phyloP scores from a whole-genome alignment of 2,888 invertebrate species.

The Drosophila multiciliata region DNA sequence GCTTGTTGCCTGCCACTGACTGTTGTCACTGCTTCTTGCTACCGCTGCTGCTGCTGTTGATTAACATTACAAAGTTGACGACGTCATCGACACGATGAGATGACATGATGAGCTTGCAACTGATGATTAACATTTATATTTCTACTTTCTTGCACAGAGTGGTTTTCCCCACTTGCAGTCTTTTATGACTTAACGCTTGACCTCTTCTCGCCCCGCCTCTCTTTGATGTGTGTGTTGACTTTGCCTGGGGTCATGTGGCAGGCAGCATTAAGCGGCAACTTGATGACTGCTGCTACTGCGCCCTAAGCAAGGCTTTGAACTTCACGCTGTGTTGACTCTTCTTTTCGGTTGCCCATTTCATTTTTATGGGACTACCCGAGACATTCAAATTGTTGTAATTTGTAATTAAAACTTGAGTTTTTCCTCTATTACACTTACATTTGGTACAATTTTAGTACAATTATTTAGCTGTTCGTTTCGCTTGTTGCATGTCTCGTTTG shows the following conservation, averaged over 20 bases:
- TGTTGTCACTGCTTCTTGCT: background rate
- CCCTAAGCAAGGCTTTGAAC: constrained; percentile 69
- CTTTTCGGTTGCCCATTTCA: constrained; percentile 22
- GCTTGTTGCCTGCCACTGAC: constrained; percentile 25
- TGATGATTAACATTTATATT: constrained; percentile 69
- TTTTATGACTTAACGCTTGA: constrained; percentile 79
- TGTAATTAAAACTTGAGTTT: constrained; percentile 71
- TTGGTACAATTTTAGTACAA: constrained; percentile 49
- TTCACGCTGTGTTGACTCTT: constrained; percentile 71
- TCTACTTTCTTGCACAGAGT: constrained; percentile 46
- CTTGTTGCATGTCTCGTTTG: constrained; percentile 62
- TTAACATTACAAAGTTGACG: constrained; percentile 60
- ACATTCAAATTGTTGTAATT: constrained; percentile 68
- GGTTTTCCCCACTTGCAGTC: constrained; percentile 12
- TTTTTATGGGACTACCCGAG: constrained; percentile 17
- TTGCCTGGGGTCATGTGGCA: constrained; percentile 62
- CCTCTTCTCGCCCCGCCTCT: constrained; percentile 66
- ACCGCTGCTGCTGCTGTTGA: constrained; percentile 33
- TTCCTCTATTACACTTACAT: constrained; percentile 49
- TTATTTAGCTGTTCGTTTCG: constrained; percentile 57
- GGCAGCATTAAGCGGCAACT: background rate
- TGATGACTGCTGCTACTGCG: constrained; percentile 20
- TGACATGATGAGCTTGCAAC: constrained; percentile 37
- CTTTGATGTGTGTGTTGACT: constrained; percentile 73
- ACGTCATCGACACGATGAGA: constrained; percentile 47